Conservation (phyloP, 1,140 invertebrate genomes). For the Pseudomyrmex gracilis region DNA sequence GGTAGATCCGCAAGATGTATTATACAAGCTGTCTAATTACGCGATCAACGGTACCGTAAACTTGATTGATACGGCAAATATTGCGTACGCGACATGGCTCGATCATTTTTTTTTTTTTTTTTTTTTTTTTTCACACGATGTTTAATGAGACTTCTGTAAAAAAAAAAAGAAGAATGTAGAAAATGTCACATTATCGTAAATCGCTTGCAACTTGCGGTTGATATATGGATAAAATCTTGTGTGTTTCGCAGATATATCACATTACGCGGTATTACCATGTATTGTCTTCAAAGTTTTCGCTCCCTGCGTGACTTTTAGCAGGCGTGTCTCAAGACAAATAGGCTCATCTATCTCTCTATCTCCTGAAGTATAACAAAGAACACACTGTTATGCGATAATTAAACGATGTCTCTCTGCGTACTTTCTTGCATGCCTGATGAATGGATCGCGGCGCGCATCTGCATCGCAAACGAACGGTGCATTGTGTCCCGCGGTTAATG, state of each 20-base stretch:
- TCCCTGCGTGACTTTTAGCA: constrained; percentile 27
- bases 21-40: constrained; percentile 21
- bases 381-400: constrained; percentile 24
- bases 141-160: constrained; percentile 28
- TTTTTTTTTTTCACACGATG: background rate
- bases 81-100: background rate
- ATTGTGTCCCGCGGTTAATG: background rate
- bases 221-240: constrained; percentile 5
- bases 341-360: constrained; percentile 11
- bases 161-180: background rate
- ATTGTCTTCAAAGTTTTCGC: constrained; percentile 13
- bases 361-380: constrained; percentile 14
- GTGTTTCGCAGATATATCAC: constrained; percentile 13
- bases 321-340: constrained; percentile 26
- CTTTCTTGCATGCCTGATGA: constrained; percentile 1
- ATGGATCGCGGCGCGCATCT: constrained; percentile 23
- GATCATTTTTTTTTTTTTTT: background rate
- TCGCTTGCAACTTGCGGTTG: background rate
- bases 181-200: background rate
- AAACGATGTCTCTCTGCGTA: constrained; percentile 9
- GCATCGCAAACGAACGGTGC: constrained; percentile 6
- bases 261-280: background rate
- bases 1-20: constrained; percentile 9
- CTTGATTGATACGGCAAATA: background rate
- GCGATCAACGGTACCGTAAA: constrained; percentile 19